Evolutionary conservation across 2,888 invertebrate species (phyloP).

Genomic region (Dryocosmus kuriphilus): DNA sequence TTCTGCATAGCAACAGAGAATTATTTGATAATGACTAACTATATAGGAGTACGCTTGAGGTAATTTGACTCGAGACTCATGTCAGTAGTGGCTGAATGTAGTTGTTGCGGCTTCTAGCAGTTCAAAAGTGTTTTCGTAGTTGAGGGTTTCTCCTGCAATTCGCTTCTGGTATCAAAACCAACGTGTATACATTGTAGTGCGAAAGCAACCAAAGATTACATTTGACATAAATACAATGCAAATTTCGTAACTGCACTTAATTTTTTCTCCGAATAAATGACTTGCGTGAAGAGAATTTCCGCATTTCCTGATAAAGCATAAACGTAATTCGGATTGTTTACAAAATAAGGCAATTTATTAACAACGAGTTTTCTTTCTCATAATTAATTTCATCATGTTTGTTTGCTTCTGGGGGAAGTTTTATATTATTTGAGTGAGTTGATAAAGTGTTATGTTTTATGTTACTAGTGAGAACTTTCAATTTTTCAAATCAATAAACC

Average conservation of each 20-base stretch:
- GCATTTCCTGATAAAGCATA: neutral
- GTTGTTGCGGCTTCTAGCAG: constrained; percentile 26
- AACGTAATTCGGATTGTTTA: neutral
- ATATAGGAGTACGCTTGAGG: constrained; percentile 13
- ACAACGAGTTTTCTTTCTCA: neutral
- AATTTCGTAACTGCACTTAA: constrained; percentile 10
- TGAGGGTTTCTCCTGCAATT: constrained; percentile 37
- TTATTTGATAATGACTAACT: constrained; percentile 34
- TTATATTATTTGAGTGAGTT: too few relatives aligned
- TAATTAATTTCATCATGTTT: too few relatives aligned
- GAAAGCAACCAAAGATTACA: constrained; percentile 18
- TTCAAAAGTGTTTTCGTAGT: constrained; percentile 35
- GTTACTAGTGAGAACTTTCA: neutral
- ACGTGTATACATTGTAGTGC: constrained; percentile 20
- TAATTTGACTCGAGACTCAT: constrained; percentile 27
- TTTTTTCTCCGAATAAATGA: neutral
- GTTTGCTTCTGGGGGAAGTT: too few relatives aligned
- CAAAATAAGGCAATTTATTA: too few relatives aligned
- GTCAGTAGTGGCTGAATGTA: constrained; percentile 16
- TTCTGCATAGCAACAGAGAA: neutral
- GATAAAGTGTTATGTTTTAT: neutral
- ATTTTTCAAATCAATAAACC: neutral
- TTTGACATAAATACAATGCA: constrained; percentile 19
- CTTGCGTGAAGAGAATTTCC: neutral
- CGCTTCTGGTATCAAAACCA: constrained; percentile 20